Evolutionary conservation across 2,113 vertebrate species (phyloP), one percentile per base, ranked within the genome.

Genomic region (Lepisosteus osseus): DNA sequence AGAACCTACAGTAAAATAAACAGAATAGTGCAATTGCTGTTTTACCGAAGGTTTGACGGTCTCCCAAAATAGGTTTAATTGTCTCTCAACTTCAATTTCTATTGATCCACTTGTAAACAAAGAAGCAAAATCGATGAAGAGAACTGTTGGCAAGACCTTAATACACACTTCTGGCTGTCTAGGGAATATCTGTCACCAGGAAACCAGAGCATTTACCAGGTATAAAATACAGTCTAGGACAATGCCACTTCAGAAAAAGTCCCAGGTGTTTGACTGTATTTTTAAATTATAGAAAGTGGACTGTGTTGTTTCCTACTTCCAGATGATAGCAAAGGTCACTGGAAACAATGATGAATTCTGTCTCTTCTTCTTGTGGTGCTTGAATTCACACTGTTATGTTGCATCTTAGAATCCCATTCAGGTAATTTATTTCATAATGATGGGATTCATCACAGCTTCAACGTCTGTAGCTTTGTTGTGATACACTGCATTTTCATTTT

Each of bases 121-220:
- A 73, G 76, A 65, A 64, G 54, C 51, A 56, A 78, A 84, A 84
- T 81, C 76, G 67, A 80, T 86, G 7, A 56, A 59, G 68, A 76
- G 54, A 57, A 69, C 68, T 17, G 70, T 59, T 68, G 71, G 69
- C 14, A 69, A 72, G 71, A 63, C 45, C 66, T 29, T 54, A 68
- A 54, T 29, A 40, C 29, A 69, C 55, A 69, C 54, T 57, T 57
- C 41, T 17, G 15, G 7, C 6, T 14, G 15, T 47, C n/a, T 9
- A 15, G 66, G 29, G 66, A 15, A 44, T 51, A 68, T 57, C 40
- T 41, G 54, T 69, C 54, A 56, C 67, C 67, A n/a, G 54, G 40
- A 69, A 69, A 57, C 67, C 14, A 54, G 67, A 68, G 54, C 67
- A 12, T 12, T 68, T 68, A 55, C n/a, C 29, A 56, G 67, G 17